Evolutionary conservation across 2,113 vertebrate species (phyloP), one percentile per base, ranked within the genome.

Genomic region (Indri indri): DNA sequence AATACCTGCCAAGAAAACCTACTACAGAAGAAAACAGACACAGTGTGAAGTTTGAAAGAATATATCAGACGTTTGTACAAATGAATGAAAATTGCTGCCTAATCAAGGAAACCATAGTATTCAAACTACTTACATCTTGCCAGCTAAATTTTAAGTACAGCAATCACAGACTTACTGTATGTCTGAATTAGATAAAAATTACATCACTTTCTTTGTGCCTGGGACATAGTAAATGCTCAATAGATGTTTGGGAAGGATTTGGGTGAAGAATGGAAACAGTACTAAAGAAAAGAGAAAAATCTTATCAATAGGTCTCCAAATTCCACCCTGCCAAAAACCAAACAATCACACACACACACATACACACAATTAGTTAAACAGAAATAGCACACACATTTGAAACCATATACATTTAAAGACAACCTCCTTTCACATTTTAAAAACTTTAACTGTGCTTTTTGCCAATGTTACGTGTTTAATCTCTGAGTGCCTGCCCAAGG

Each of bases 11-110:
- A 92, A 94, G 81, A 85, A 85, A 85, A 80, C 66, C 57, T 74
- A 40, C 85, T 76, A 87, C 17, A 90, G 32, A 94, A 92, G 63
- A 92, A 97, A 97, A 85, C 6, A 73, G 6, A 50, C 25, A 54
- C 22, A 94, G 63, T 47, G 11, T 68, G 66, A 83, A 86, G 18
- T 82, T 34, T 88, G 47, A 59, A 86, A 94, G 32, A 52, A 61
- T 54, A 30, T 32, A 80, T 32, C 37, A 87, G 52, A 77, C 63
- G 22, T 52, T 83, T 47, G 9, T 25, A 76, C 3, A 92, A 71
- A 84, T 59, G 66, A 90, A 59, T 45, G 88, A 74, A 91, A 90
- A 90, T 27, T 70, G 47, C 11, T 92, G 40, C 18, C 91, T 59
- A 52, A 87, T 92, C 80, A 90, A 86, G 79, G 34, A 83, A 90